Evolutionary conservation across 1,140 invertebrate species (phyloP), one percentile per base, ranked within the genome.

Genomic region (Eurosta solidaginis): DNA sequence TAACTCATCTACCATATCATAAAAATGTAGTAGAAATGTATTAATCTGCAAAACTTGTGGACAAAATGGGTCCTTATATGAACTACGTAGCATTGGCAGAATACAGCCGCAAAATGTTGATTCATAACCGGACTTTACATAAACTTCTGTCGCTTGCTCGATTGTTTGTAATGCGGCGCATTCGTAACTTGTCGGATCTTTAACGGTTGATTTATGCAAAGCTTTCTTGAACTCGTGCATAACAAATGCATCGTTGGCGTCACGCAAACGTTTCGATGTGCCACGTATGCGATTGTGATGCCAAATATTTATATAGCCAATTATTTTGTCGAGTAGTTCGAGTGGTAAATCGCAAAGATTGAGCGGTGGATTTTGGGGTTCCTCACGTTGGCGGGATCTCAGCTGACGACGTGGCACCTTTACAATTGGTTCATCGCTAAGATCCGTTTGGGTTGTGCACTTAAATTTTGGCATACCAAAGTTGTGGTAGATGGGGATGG

Each of bases 311-410:
- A 79, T 73, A 36, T 77, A 49, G 6, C 76, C 76, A 20, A 79
- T 74, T 12, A 79, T 79, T 40, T 77, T 76, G 40, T 79, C 75
- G 6, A 79, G 20, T 5, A 79, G 12, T 25, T 79, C 78, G 17
- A 76, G 54, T 10, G 78, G 78, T 33, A 93, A 86, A 33, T 90
- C 90, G 22, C 88, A 88, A 7, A 78, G 25, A 42, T 78, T 78
- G 33, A 74, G 12, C 9, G 59, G n/a, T 47, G 42, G 25, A 47
- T 47, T 22, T 5, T 1, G 2, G 12, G 44, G 17, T 27, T 50
- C 45, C 20, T 74, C 54, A 25, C 52, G 54, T 42, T 77, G 40
- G 25, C 76, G 33, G 12, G 14, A 42, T 29, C 7, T 63, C n/a
- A 44, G 52, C 4, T 45, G n/a, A 36, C 76, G 49, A 6, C 45